phyloP scores from a whole-genome alignment of 2,113 vertebrate genomes.

The Chaetops frenatus region DNA sequence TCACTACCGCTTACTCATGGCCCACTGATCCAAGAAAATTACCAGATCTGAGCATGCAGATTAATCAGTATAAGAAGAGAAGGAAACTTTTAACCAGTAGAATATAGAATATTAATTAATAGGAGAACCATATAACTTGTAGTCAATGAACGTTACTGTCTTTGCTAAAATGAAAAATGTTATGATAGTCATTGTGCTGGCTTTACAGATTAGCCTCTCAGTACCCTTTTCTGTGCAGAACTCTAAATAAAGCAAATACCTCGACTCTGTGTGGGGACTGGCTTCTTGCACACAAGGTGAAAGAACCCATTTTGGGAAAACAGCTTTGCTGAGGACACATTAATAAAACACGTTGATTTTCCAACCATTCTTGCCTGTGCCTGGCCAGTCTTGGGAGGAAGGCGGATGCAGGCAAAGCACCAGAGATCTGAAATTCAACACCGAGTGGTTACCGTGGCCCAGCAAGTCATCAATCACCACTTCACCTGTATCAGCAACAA shows the following conservation, averaged over 20 bases:
- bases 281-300: not conserved
- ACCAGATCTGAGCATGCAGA: not conserved
- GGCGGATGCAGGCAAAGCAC: not conserved
- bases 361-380: not conserved
- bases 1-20: too few relatives aligned
- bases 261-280: fast-evolving
- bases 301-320: not conserved
- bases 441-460: not conserved
- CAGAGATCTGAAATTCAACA: not conserved
- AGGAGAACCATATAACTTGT: not conserved
- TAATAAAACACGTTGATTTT: not conserved
- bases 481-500: not conserved
- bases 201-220: fast-evolving
- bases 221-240: not conserved
- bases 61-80: not conserved
- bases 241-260: not conserved
- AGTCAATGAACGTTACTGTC: not conserved
- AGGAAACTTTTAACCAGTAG: not conserved
- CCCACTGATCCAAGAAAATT: not conserved
- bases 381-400: not conserved
- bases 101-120: not conserved
- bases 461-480: not conserved
- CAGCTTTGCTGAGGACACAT: not conserved
- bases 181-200: not conserved
- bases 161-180: not conserved